Evolutionary conservation across 1,140 invertebrate genomes (phyloP).

Genomic region (Bombyx mori): ASM3026992v2 NC_085127.1:10405001-10405500

Average conservation of each 20-base stretch:
- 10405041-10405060: conserved; percentile 76
- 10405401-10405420: conserved; percentile 65
- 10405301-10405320: conserved; percentile 63
- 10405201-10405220: conserved; percentile 54
- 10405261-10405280: conserved; percentile 62
- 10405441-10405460: conserved; percentile 80
- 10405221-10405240: conserved; percentile 61
- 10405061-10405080: conserved; percentile 73
- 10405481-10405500: conserved; percentile 51
- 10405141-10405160: conserved; percentile 64
- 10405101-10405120: conserved; percentile 75
- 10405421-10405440: conserved; percentile 78
- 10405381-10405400: conserved; percentile 53
- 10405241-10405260: conserved; percentile 67
- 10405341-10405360: conserved; percentile 40
- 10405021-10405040: conserved; percentile 76
- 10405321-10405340: conserved; percentile 46
- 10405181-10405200: conserved; percentile 47
- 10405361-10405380: conserved; percentile 45
- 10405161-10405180: conserved; percentile 37
- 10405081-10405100: conserved; percentile 77
- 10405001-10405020: conserved; percentile 77
- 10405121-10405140: conserved; percentile 73
- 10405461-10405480: conserved; percentile 75
- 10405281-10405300: conserved; percentile 54